Conservation (phyloP, 2,888 invertebrate species). For the Erannis defoliaria region DNA sequence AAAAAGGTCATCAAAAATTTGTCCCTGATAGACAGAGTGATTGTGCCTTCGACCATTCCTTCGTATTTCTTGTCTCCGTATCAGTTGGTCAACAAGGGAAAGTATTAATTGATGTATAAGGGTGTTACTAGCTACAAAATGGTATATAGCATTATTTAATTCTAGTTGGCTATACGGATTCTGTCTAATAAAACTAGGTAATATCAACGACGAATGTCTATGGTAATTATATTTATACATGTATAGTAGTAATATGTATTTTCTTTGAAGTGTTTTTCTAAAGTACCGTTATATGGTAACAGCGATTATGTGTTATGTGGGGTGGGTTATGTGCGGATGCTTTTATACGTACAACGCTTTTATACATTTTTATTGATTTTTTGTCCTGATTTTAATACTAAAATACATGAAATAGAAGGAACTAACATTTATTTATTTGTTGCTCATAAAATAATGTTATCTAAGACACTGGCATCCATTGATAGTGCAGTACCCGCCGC, state of each 20-base stretch:
- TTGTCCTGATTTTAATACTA: too few relatives aligned
- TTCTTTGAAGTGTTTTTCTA: too few relatives aligned
- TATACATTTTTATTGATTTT: too few relatives aligned
- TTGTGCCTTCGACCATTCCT: slow-evolving; percentile 62
- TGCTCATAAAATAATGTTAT: slow-evolving; percentile 32
- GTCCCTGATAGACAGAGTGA: slow-evolving; percentile 47
- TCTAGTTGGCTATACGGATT: not conserved
- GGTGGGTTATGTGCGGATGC: too few relatives aligned
- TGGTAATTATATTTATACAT: too few relatives aligned
- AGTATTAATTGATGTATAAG: slow-evolving; percentile 46
- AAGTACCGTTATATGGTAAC: too few relatives aligned
- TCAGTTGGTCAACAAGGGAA: slow-evolving; percentile 60
- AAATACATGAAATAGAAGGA: too few relatives aligned
- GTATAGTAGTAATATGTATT: too few relatives aligned
- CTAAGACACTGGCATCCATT: slow-evolving; percentile 69
- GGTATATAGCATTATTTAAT: not conserved
- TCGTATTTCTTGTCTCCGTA: slow-evolving; percentile 61
- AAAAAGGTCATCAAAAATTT: slow-evolving; percentile 57
- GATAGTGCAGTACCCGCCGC: slow-evolving; percentile 68
- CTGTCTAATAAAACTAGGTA: too few relatives aligned
- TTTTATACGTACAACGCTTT: too few relatives aligned
- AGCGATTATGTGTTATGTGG: too few relatives aligned
- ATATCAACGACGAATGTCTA: too few relatives aligned
- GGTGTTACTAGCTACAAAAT: not conserved
- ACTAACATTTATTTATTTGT: not conserved